phyloP scores from a whole-genome alignment of 2,113 vertebrate genomes.

The Beaufortia kweichowensis region DNA sequence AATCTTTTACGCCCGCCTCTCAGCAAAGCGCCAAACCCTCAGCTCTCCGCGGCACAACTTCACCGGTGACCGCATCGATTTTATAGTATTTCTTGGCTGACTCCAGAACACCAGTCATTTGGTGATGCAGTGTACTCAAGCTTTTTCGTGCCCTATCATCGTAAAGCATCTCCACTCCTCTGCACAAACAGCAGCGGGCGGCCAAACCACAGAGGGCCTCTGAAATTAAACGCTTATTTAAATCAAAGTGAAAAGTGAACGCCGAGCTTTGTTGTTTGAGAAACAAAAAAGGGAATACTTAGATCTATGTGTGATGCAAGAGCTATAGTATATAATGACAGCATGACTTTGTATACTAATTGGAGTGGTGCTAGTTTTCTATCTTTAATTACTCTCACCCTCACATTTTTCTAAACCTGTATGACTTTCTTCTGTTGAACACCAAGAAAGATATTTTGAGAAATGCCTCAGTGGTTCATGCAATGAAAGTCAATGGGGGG shows the following conservation, averaged over 20 bases:
- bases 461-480: no score
- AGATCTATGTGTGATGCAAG: neutral
- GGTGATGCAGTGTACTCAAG: constrained; percentile 10
- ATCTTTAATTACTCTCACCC: no score
- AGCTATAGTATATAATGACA: no score
- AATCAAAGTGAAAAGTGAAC: constrained; percentile 44
- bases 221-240: constrained; percentile 55
- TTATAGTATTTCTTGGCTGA: constrained; percentile 53
- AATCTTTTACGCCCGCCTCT: constrained; percentile 43
- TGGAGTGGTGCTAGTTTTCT: no score
- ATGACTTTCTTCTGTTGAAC: no score
- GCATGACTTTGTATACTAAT: no score
- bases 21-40: constrained; percentile 43
- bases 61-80: constrained; percentile 47
- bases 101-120: constrained; percentile 43
- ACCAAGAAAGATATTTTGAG: no score
- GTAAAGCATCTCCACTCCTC: constrained; percentile 44
- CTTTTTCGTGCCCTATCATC: constrained; percentile 41
- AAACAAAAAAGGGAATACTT: neutral
- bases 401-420: no score
- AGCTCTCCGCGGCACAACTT: constrained; percentile 35
- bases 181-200: constrained; percentile 45
- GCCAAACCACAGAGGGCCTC: constrained; percentile 51
- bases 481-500: no score
- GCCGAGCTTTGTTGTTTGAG: constrained; percentile 29